These are phyloP conservation scores for Muschampia plurimacula DNA, from an alignment of 2,888 invertebrate species.

Conservation along the genomic window DNA sequence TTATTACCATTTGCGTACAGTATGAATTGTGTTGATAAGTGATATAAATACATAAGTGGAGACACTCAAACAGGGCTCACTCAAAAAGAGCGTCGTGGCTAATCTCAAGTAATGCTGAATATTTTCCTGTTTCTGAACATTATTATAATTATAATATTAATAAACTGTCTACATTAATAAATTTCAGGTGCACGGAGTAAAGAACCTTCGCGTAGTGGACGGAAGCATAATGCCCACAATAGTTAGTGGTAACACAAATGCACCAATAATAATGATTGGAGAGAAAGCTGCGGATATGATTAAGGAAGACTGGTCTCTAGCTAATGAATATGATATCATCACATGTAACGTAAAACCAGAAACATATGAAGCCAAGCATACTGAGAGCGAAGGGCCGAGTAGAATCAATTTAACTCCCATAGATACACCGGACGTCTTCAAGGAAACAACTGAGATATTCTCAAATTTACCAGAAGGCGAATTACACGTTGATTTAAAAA, in stretches of 20 bases:
- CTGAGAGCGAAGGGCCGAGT: conserved; percentile 44
- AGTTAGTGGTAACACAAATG: conserved; percentile 92
- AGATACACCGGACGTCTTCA: conserved; percentile 58
- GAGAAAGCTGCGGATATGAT: conserved; percentile 94
- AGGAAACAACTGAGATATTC: conserved; percentile 67
- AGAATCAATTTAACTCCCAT: conserved; percentile 44
- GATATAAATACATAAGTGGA: no score
- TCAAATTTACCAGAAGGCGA: conserved; percentile 52
- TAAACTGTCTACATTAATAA: background rate
- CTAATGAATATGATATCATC: conserved; percentile 46
- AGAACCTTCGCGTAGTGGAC: conserved; percentile 90
- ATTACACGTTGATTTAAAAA: background rate
- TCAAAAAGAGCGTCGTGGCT: no score
- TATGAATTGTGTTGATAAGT: no score
- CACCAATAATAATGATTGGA: conserved; percentile 93
- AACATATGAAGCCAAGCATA: conserved; percentile 5
- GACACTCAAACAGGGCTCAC: no score
- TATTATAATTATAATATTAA: no score
- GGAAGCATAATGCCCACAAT: conserved; percentile 94
- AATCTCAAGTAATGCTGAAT: no score
- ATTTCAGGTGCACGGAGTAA: conserved; percentile 87
- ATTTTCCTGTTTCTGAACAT: no score
- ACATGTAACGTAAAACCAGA: conserved; percentile 10
- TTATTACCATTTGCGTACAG: no score
- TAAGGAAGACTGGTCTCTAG: conserved; percentile 88